These are phyloP conservation scores for Carabus problematicus DNA, from an alignment of 2,888 invertebrate genomes.

Conservation along the genomic window DNA sequence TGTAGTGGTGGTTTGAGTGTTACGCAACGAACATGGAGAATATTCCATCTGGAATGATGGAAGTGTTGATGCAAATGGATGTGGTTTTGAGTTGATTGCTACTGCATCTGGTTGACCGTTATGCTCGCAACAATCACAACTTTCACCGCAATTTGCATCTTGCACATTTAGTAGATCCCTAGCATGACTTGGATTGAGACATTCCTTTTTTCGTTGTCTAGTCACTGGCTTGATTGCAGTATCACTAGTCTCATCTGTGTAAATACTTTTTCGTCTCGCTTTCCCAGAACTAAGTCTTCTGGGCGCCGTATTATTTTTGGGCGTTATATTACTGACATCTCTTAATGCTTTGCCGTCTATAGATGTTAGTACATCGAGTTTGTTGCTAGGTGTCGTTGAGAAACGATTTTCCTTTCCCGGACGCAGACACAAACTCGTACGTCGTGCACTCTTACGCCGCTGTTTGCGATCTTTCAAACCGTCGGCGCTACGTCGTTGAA, in stretches of 20 bases:
- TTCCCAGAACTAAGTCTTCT: constrained; percentile 19
- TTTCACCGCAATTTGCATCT: constrained; percentile 14
- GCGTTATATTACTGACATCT: constrained; percentile 70
- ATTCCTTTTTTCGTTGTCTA: constrained; percentile 14
- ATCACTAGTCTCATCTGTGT: background rate
- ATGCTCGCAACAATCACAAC: constrained; percentile 3
- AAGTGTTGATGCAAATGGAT: constrained; percentile 56
- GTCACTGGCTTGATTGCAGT: background rate
- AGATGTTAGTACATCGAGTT: constrained; percentile 51
- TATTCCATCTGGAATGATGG: constrained; percentile 68
- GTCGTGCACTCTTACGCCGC: constrained; percentile 59
- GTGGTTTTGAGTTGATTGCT: background rate
- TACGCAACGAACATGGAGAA: constrained; percentile 55
- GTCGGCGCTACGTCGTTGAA: constrained; percentile 43
- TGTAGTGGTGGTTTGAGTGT: constrained; percentile 58
- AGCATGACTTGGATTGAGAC: constrained; percentile 3
- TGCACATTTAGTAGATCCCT: background rate
- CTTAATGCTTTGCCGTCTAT: constrained; percentile 62
- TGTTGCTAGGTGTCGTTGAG: constrained; percentile 67
- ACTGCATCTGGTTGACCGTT: too few relatives aligned
- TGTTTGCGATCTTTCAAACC: constrained; percentile 59
- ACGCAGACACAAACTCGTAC: constrained; percentile 59
- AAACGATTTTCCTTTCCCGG: constrained; percentile 68
- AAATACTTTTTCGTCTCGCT: constrained; percentile 33
- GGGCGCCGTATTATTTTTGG: constrained; percentile 51